phyloP scores from a whole-genome alignment of 2,888 invertebrate species.

The Lepidocyrtinus sp. region DNA sequence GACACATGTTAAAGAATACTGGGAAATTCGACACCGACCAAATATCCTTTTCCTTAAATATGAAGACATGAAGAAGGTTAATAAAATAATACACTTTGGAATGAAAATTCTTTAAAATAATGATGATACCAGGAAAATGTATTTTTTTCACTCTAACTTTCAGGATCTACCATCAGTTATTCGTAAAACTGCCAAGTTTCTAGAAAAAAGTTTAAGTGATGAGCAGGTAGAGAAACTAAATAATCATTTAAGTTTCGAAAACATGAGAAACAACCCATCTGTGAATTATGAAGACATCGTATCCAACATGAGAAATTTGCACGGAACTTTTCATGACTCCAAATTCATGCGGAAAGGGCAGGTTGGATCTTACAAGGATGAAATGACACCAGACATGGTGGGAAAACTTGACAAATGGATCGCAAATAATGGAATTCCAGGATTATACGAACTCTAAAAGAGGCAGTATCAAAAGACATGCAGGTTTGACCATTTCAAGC shows the following conservation, averaged over 20 bases:
- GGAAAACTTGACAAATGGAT: conserved; percentile 82
- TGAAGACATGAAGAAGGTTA: conserved; percentile 82
- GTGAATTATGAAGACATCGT: conserved; percentile 80
- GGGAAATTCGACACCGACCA: conserved; percentile 78
- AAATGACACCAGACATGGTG: conserved; percentile 83
- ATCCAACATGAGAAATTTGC: conserved; percentile 72
- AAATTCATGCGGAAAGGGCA: conserved; percentile 83
- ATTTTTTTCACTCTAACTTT: too few relatives aligned
- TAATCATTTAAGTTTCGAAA: conserved; percentile 84
- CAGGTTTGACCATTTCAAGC: neutral
- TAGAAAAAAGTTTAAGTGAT: conserved; percentile 79
- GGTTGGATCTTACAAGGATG: conserved; percentile 86
- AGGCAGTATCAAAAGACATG: too few relatives aligned
- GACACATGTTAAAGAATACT: conserved; percentile 85
- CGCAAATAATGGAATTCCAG: conserved; percentile 73
- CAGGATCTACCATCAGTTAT: conserved; percentile 74
- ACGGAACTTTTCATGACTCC: conserved; percentile 51
- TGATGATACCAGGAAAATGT: too few relatives aligned
- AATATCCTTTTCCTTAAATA: conserved; percentile 86
- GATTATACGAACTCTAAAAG: conserved; percentile 69
- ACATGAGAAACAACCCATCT: conserved; percentile 86
- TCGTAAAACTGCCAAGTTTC: conserved; percentile 80
- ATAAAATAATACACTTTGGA: neutral
- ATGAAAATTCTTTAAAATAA: neutral
- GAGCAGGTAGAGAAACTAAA: conserved; percentile 80